These are phyloP conservation scores for Lamellibrachia satsuma DNA, from an alignment of 2,888 invertebrate genomes.

Conservation along the genomic window DNA sequence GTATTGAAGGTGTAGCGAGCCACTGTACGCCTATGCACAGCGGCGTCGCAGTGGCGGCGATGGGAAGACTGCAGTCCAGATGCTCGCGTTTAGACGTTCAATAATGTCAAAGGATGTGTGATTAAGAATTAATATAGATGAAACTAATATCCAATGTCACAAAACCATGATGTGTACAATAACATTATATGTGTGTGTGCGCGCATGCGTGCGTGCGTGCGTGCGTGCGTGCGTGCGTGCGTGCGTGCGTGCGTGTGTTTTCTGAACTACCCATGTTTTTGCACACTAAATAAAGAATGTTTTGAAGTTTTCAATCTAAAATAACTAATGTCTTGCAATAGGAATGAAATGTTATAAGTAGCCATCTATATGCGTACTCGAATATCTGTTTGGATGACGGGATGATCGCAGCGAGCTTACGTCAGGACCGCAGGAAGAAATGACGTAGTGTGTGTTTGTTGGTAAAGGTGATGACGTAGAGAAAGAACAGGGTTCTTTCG, in stretches of 20 bases:
- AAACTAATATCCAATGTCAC: background rate
- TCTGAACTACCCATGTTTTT: background rate
- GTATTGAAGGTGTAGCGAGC: too few relatives aligned
- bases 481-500: background rate
- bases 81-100: background rate
- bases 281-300: background rate
- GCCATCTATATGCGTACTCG: background rate
- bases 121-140: background rate
- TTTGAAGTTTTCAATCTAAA: background rate
- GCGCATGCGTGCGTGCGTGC: too few relatives aligned
- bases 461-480: conserved; percentile 1
- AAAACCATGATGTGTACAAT: background rate
- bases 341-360: background rate
- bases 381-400: background rate
- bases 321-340: background rate
- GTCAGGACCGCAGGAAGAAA: background rate
- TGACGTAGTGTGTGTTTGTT: background rate
- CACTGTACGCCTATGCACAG: too few relatives aligned
- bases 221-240: too few relatives aligned
- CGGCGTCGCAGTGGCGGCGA: background rate
- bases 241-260: background rate
- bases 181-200: too few relatives aligned
- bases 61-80: background rate
- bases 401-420: background rate
- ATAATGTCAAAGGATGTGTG: background rate